phyloP scores from a whole-genome alignment of 2,113 vertebrate species.

The Glaucidium brasilianum region DNA sequence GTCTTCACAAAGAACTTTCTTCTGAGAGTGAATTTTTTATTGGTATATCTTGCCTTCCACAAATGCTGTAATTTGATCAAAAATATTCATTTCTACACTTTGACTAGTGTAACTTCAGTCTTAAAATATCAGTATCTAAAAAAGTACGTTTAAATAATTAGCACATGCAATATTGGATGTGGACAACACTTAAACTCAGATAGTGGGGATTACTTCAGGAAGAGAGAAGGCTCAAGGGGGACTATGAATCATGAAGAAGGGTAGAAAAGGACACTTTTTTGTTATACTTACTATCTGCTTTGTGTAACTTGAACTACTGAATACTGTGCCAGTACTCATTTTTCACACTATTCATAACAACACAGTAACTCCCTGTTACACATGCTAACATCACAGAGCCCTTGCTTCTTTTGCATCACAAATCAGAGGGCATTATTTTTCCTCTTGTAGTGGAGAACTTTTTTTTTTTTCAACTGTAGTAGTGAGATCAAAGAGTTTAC shows the following conservation, averaged over 20 bases:
- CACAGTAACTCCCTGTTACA: accelerated
- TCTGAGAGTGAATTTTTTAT: background rate
- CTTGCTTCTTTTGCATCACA: background rate
- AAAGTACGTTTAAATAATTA: background rate
- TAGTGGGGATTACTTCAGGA: background rate
- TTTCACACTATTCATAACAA: background rate
- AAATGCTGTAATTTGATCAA: background rate
- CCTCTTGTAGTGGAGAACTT: background rate
- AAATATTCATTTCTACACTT: background rate
- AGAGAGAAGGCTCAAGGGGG: background rate
- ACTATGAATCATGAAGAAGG: background rate
- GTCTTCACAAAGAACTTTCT: background rate
- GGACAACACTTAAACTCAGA: background rate
- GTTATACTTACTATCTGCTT: background rate
- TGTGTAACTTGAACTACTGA: background rate
- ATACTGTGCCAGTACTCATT: background rate
- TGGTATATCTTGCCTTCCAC: background rate
- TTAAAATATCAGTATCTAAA: background rate
- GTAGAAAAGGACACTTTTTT: background rate
- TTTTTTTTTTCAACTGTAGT: background rate
- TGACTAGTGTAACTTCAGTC: background rate
- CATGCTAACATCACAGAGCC: background rate
- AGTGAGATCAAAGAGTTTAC: background rate
- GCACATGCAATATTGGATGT: background rate
- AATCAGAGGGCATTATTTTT: background rate